Evolutionary conservation across 2,888 invertebrate species (phyloP), one percentile per base, ranked within the genome.

Genomic region (Drosophila buzzatii): DNA sequence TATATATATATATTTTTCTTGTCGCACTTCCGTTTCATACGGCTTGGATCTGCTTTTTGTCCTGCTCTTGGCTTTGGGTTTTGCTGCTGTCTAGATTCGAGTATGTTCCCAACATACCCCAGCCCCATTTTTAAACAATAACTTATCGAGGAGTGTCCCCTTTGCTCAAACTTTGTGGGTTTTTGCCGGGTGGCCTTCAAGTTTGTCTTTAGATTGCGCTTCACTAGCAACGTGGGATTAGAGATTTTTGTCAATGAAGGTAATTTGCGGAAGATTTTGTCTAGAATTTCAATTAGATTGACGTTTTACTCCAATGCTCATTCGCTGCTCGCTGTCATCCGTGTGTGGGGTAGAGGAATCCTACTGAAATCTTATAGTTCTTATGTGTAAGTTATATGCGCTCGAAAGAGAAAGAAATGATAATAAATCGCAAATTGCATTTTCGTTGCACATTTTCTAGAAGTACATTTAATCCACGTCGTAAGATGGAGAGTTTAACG

Each of bases 241-340:
- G 89, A 90, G 91, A 92, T 91, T 92, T 92, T 92, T 92, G 92
- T 91, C 92, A 92, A 91, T 92, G 91, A 91, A 91, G 91, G 92
- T 92, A 92, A 92, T 92, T 92, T 92, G 92, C 91, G 91, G 92
- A 92, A 92, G 92, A 92, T 91, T 92, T 92, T 91, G 92, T 92
- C 92, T 92, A 92, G 92, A 92, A 92, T 92, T 92, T 92, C 92
- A 92, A 92, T 92, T 92, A 91, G 91, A 91, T 92, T 92, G 91
- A 91, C 90, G 82, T 89, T 91, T 88, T 66, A 52, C 67, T 35
- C 27, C 42, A 52, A 3, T 33, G 16, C 31, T 35, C 18, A 39
- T 64, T 55, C n/a, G 44, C 27, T 70, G 45, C 52, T 31, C 33
- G 35, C 45, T 44, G 62, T 49, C 41, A 58, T 55, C 23, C 2